Base-by-base conservation (phyloP, 2,797 vertebrate species). In the Balearica regulorum region DNA sequence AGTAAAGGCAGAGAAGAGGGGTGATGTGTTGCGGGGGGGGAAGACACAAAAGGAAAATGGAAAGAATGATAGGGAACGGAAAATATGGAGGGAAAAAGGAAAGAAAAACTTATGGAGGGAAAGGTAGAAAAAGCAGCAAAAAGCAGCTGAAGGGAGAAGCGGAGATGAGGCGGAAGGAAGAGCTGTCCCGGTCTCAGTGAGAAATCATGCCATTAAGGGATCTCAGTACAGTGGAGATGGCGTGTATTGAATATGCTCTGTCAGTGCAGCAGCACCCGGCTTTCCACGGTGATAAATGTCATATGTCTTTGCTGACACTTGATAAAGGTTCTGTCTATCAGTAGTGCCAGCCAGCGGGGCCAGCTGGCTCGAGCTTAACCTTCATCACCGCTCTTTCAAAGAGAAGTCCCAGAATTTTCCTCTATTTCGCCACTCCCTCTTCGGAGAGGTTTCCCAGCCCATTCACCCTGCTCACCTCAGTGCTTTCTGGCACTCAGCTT, bases 251-350 rank as follows among this genome's bases (percentile, higher is more conserved):
- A 95, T 95, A 85, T 44, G 37, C 55, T 55, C 91, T 97, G 96
- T 94, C 96, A 97, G 92, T 68, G 83, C 83, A 66, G 88, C 91
- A 83, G 91, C 86, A 92, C 79, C 10, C 4, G 3, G 73, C 92
- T 78, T 51, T 96, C 90, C 83, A n/a, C 26, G 1, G 80, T 97
- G 97, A 98, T 94, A 97, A 98, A 98, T 97, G 97, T 96, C 98
- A 98, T 94, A 78, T 94, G 94, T 92, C 94, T 94, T 69, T 68
- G 85, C 94, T 97, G 97, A 96, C 97, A 97, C 97, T 96, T 96
- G 96, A 97, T 96, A 97, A 98, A 98, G 97, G 94, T 98, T 96
- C 92, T 85, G 78, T 79, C 94, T 66, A 96, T 94, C 87, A 83
- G 62, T 24, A 1, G 24, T 46, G 75, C 51, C 90, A 97, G 96